Evolutionary conservation across 92 coral and sea anemone genomes (phyloP), one percentile per base, ranked within the genome.

Genomic region (Zoanthus solanderi): DNA sequence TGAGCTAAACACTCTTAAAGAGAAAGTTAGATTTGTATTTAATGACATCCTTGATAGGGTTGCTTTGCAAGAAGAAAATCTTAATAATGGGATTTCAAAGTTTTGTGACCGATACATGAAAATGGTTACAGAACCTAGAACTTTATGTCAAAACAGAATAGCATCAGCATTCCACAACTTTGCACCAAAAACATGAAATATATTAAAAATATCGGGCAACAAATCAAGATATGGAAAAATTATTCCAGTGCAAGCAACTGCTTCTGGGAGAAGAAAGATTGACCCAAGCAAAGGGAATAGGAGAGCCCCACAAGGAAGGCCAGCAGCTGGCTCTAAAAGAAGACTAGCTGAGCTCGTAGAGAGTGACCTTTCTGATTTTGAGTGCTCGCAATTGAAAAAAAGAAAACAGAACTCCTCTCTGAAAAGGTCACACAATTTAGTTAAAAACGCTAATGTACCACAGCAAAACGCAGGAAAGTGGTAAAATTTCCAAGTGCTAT

Each of bases 381-480:
- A 76, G n/a, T 53, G 46, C 5, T 76, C 50, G 1, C n/a, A 44
- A 29, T 50, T 76, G 81, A 76, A 76, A 46, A 14, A 9, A 10
- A 53, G 81, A 52, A 52, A 76, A 76, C 61, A 76, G 50, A 7
- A 65, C 18, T n/a, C 23, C 23, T 18, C 50, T 0, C 23, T 9
- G 23, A 76, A 76, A 50, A 76, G 66, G 37, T 7, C 81, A 52
- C 66, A 76, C 11, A 44, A 53, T 3, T 28, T 76, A 52, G 9
- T 17, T 30, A 76, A 76, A 50, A 76, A 76, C 8, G 50, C 47
- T 3, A 2, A 0, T 10, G 65, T 76, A 46, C 45, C 81, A 76
- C 81, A 52, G 50, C 81, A 76, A 76, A 76, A 76, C 28, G 81
- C 66, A 50, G 81, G 65, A 53, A 76, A 76, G 23, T 50, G 65